These are phyloP conservation scores for Hesperophylax magnus DNA, from an alignment of 1,140 invertebrate genomes.

Conservation along the genomic window DNA sequence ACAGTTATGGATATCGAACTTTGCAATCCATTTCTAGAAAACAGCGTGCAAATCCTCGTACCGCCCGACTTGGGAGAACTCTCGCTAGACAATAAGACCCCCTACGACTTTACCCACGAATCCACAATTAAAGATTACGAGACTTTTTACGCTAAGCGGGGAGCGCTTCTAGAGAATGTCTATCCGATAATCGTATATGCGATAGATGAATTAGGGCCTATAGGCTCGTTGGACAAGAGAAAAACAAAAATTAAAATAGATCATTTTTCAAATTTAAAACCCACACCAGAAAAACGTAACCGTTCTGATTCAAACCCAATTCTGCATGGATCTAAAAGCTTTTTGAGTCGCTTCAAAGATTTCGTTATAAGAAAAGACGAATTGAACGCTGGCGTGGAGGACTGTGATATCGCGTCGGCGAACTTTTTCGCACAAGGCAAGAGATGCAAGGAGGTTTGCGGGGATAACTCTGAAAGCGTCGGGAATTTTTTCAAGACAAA, in stretches of 20 bases:
- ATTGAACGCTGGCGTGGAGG: conserved; percentile 4
- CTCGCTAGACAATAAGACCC: conserved; percentile 61
- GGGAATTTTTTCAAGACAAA: conserved; percentile 19
- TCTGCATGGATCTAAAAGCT: neutral
- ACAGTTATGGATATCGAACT: conserved; percentile 84
- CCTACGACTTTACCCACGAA: conserved; percentile 60
- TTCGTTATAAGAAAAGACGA: conserved; percentile 16
- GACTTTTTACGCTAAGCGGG: conserved; percentile 64
- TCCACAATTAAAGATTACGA: conserved; percentile 62
- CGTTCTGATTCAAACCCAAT: neutral
- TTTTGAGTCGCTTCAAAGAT: conserved; percentile 20
- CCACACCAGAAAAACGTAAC: neutral
- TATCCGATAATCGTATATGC: conserved; percentile 66
- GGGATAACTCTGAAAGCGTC: neutral
- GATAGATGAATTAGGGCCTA: conserved; percentile 61
- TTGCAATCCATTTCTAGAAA: conserved; percentile 79
- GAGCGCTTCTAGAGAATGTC: conserved; percentile 62
- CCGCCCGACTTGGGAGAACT: conserved; percentile 74
- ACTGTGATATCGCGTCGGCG: conserved; percentile 14
- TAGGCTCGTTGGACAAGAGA: neutral
- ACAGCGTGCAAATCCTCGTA: conserved; percentile 81
- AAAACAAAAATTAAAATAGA: conserved; percentile 18
- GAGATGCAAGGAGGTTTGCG: neutral
- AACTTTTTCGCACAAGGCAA: conserved; percentile 41
- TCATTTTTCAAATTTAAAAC: conserved; percentile 5